Conservation (phyloP, 1,140 invertebrate species). For the Drosophila saltans region DNA sequence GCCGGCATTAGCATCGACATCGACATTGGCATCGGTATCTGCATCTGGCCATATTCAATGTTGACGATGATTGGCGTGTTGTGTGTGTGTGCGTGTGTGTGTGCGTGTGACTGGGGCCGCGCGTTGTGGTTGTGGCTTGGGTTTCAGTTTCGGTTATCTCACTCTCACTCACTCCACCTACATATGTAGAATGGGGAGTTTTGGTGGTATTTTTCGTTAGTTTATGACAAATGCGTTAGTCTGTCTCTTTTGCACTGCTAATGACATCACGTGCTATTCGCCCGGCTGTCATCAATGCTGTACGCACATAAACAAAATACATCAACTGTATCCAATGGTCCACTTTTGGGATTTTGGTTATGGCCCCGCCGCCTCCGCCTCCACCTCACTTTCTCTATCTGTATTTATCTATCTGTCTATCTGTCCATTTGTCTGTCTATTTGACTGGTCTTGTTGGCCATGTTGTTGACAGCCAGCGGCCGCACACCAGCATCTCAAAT, state of each 20-base stretch:
- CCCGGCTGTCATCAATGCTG: constrained; percentile 73
- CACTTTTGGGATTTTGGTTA: constrained; percentile 52
- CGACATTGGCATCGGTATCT: constrained; percentile 36
- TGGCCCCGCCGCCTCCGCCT: background rate
- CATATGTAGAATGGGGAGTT: constrained; percentile 19
- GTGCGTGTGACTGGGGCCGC: constrained; percentile 54
- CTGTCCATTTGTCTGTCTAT: constrained; percentile 8
- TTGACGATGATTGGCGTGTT: constrained; percentile 72
- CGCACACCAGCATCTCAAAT: constrained; percentile 44
- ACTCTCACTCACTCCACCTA: background rate
- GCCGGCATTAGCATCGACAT: constrained; percentile 27
- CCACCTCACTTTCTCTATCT: background rate
- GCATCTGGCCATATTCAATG: constrained; percentile 30
- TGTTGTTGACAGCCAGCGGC: constrained; percentile 65
- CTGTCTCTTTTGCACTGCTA: constrained; percentile 49
- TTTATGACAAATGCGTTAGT: constrained; percentile 74
- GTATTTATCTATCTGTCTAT: constrained; percentile 3
- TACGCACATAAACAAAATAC: constrained; percentile 78
- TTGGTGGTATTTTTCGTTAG: constrained; percentile 66
- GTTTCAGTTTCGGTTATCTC: constrained; percentile 26
- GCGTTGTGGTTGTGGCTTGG: constrained; percentile 65
- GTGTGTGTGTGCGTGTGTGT: constrained; percentile 32
- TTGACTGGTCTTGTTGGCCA: constrained; percentile 46
- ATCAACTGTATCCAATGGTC: constrained; percentile 65
- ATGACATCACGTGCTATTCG: constrained; percentile 71